Base-by-base conservation (phyloP, 2,888 invertebrate species). In the Epinotia brunnichana region DNA sequence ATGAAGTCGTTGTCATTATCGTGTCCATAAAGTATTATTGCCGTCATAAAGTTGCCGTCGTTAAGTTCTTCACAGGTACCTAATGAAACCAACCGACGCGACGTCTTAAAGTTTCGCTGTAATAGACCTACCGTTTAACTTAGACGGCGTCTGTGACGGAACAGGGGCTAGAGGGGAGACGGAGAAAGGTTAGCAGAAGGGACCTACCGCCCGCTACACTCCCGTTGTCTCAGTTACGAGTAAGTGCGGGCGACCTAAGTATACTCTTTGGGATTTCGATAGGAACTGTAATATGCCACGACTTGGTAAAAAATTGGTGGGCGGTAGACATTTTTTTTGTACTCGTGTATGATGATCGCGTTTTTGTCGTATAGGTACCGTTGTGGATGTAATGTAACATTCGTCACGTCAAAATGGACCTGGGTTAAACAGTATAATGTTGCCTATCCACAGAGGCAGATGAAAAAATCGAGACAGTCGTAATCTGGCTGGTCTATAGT, bases 1-100 rank as follows among this genome's bases (percentile, higher is more conserved):
- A 17, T 64, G 53, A 63, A 56, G 39, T 63, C 9, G 11, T 41
- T 2, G 11, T 41, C 41, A n/a, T 66, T 56, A 54, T 54, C n/a
- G 41, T 21, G 56, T 24, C 54, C 15, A 56, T 56, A 66, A 56
- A 21, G 11, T n/a, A 54, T 39, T 54, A 11, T 10, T 21, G 17
- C 53, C 17, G 41, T 21, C 57, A n/a, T 56, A 56, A 56, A 66
- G 21, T 21, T 41, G 41, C 21, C 21, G 24, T 56, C 21, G 35
- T 15, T 39, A 7, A 4, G 15, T 59, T 4, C 48, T n/a, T 48
- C 48, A 48, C n/a, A n/a, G 13, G 5, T 48, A 35, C 35, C 48
- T n/a, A 7, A 48, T 48, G 7, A n/a, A 15, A 48, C 15, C n/a
- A 4, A 5, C n/a, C 15, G n/a, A 48, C 15, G 44, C 4, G 15